A percentile compares a stretch with the other conserved stretches of the same genome.
Conservation (phyloP, 2,797 vertebrate genomes). For the Pseudomugil gertrudae region DNA sequence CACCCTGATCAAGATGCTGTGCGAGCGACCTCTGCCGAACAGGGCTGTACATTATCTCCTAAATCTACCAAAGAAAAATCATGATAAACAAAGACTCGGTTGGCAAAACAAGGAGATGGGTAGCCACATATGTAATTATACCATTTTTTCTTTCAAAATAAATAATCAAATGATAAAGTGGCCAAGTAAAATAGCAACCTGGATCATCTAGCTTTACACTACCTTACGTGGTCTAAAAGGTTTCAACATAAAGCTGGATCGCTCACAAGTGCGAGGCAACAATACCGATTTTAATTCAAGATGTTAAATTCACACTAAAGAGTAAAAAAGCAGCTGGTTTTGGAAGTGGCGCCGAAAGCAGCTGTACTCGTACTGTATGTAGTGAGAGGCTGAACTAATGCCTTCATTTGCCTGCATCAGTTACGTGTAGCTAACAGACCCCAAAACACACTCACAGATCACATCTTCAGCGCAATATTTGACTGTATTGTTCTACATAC, state of each 20-base stretch:
- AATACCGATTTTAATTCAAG: background rate
- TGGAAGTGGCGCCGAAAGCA: conserved; percentile 46
- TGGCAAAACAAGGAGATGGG: too few relatives aligned
- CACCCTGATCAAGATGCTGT: conserved; percentile 11
- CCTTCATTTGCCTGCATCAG: conserved; percentile 58
- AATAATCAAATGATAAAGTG: background rate
- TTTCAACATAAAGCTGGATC: background rate
- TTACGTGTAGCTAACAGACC: conserved; percentile 37
- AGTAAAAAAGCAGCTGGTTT: conserved; percentile 15
- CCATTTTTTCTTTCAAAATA: background rate
- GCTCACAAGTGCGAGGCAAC: conserved; percentile 5
- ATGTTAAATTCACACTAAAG: background rate
- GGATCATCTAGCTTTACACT: background rate
- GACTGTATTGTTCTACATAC: background rate
- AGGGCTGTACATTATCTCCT: background rate
- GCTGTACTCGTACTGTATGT: conserved; percentile 43
- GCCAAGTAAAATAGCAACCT: conserved; percentile 7
- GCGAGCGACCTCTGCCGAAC: conserved; percentile 67
- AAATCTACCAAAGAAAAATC: background rate
- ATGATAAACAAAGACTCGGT: conserved; percentile 26
- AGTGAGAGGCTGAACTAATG: conserved; percentile 44
- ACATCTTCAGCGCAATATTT: background rate
- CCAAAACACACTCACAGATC: background rate
- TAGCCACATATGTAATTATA: background rate
- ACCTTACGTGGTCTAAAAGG: background rate